Conservation (phyloP, 2,113 vertebrate species). For the Centropristis striata region DNA sequence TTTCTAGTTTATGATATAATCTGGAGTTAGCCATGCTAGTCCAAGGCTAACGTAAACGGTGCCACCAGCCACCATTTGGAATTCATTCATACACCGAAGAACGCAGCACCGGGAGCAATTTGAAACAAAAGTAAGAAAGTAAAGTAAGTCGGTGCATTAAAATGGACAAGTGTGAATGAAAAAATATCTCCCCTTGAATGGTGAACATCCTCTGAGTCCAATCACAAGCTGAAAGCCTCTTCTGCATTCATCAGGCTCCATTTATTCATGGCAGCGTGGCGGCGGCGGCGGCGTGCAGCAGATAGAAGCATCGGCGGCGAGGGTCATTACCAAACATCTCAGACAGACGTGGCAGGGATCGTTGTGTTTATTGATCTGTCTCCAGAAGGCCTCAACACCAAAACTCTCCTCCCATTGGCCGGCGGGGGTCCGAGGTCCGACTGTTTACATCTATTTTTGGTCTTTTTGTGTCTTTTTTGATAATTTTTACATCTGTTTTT, state of each 20-base stretch:
- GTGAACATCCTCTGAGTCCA: conserved; percentile 31
- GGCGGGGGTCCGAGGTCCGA: conserved; percentile 6
- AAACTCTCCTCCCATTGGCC: not conserved
- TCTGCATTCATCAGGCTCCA: conserved; percentile 48
- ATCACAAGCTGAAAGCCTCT: conserved; percentile 38
- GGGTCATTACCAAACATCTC: conserved; percentile 59
- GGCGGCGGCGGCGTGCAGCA: not conserved
- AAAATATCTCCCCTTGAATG: conserved; percentile 17
- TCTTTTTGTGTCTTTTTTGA: no score
- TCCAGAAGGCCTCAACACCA: not conserved
- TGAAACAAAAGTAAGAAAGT: no score
- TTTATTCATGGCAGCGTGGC: conserved; percentile 51
- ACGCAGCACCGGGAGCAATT: no score
- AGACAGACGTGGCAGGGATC: conserved; percentile 16
- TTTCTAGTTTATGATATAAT: no score
- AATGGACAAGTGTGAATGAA: not conserved
- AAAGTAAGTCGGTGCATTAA: conserved; percentile 14
- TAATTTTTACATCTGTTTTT: no score
- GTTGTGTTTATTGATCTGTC: conserved; percentile 50
- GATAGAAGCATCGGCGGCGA: not conserved
- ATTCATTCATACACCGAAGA: no score
- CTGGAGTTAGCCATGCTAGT: no score
- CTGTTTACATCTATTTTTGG: no score
- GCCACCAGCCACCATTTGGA: no score
- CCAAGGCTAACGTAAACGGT: no score